Evolutionary conservation across 1,140 invertebrate species (phyloP), one percentile per base, ranked within the genome.

Genomic region (Solenopsis fugax): DNA sequence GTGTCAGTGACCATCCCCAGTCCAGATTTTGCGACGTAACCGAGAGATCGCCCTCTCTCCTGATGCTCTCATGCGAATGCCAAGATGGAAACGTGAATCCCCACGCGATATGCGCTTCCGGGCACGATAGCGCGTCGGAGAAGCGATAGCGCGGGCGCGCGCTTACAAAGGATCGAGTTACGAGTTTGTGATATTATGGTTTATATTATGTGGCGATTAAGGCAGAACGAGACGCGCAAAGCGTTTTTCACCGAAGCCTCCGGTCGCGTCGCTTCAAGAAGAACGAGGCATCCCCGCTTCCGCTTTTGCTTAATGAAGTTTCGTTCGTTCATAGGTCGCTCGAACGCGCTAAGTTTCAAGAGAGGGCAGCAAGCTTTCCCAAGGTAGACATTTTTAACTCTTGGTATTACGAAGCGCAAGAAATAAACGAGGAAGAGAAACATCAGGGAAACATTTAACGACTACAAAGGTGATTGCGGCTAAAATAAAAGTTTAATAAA

Each of bases 81-180:
- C 75, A 87, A 69, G 88, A 90, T 90, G 80, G 89, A 89, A 87
- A 88, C 77, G 81, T 58, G 88, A 89, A 88, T 90, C 87, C 85
- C 69, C 67, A 54, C 73, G 58, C 87, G 92, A 91, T 91, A 90
- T 85, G 52, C 69, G 85, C 86, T 93, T 92, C 92, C 92, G 90
- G 92, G 60, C 78, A 91, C 90, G 90, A 86, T 91, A 86, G 85
- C 84, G 37, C 90, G 90, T 76, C 90, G 77, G 76, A 85, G 37
- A 41, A 78, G 71, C 75, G 82, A 85, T 85, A 80, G 50, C 80
- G 72, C 62, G 50, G 52, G 45, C 72, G 78, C 76, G 85, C 67
- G 69, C 82, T 69, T 86, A 58, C 85, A 89, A 89, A 87, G 85
- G 86, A 76, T 92, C 87, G 67, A 88, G 88, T 89, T 88, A 91